Evolutionary conservation across 1,140 invertebrate genomes (phyloP), one percentile per base, ranked within the genome.

Genomic region (Nasonia giraulti): DNA sequence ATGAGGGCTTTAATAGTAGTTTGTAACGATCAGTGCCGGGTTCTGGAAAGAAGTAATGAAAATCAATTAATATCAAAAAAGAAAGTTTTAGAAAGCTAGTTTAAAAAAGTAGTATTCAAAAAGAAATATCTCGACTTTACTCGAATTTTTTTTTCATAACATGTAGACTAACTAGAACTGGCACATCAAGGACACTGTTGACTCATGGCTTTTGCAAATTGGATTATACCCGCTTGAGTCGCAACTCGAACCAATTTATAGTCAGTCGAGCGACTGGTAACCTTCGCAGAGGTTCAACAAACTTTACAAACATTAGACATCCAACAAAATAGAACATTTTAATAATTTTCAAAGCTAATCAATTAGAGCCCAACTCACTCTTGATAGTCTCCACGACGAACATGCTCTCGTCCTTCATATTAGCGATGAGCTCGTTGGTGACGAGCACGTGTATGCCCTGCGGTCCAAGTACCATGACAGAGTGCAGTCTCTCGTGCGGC

Each of bases 401-500:
- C 91, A 95, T 94, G 85, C 94, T 94, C 88, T 95, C 94, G 87
- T 96, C 94, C 85, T 95, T 94, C 85, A 96, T 93, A 87, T 96
- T 94, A 44, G 93, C 93, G 23, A 96, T 93, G 75, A 97, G 94
- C 89, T 97, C 96, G 89, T 97, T 95, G 84, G 95, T 96, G n/a
- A 97, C 92, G 71, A 96, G 91, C 23, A 97, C 94, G 88, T 96
- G 96, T 66, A 97, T 96, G 69, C 95, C 95, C 79, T 95, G 94
- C 0, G 96, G 96, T 8, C 96, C 96, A 89, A 95, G 94, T n/a
- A 96, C 92, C 86, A 95, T 96, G 68, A 97, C 92, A 80, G 95
- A 95, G 71, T 93, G 92, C 73, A 97, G 93, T 90, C 95, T 94
- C 82, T 94, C 93, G 1, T 91, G 88, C 8, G 92, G 89, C 37